Evolutionary conservation across 2,797 vertebrate genomes (phyloP).

Genomic region (Trachops cirrhosus): DNA sequence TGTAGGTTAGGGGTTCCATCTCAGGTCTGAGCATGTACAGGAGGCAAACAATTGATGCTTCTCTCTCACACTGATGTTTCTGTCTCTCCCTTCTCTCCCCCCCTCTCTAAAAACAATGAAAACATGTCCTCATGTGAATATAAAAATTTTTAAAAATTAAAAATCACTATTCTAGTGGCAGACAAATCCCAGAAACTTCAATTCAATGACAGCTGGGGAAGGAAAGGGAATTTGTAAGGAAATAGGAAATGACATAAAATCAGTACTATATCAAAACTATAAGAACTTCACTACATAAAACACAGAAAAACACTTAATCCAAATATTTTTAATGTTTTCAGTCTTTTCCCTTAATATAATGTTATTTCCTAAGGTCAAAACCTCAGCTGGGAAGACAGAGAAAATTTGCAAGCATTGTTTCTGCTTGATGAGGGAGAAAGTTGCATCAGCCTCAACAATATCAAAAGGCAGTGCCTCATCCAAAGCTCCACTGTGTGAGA

Average conservation of each 20-base stretch:
- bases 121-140: background rate
- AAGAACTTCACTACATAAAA: background rate
- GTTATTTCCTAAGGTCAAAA: constrained; percentile 29
- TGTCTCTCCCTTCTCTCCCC: background rate
- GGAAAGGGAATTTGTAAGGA: background rate
- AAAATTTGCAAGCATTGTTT: constrained; percentile 58
- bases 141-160: background rate
- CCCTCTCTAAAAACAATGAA: background rate
- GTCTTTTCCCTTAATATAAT: background rate
- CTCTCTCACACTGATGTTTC: background rate
- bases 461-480: constrained; percentile 44
- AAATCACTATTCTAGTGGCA: background rate
- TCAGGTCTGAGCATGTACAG: background rate
- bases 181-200: background rate
- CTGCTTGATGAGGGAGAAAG: constrained; percentile 43
- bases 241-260: background rate
- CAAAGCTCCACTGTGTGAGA: constrained; percentile 49
- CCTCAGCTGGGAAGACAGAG: constrained; percentile 44
- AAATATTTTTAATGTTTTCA: background rate
- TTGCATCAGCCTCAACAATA: constrained; percentile 21
- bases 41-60: background rate
- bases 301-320: background rate
- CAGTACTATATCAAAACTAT: background rate
- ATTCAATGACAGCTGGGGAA: background rate
- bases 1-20: background rate